Percentiles rank a stretch among this genome's conserved stretches.
Conservation (phyloP, 1,140 invertebrate species). For the Zeugodacus cucurbitae region DNA sequence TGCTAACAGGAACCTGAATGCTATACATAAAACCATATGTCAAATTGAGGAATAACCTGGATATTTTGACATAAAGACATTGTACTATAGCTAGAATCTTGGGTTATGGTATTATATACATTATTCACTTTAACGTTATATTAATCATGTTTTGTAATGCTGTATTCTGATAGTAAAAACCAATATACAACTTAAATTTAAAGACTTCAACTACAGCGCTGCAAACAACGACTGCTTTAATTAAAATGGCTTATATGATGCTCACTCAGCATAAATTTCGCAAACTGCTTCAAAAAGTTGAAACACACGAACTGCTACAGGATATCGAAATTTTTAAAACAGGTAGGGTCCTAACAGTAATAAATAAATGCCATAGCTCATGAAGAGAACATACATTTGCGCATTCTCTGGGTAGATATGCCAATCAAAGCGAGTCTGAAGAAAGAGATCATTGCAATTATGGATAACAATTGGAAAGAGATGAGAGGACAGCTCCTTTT, state of each 20-base stretch:
- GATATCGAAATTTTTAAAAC: background rate
- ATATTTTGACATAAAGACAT: too few species aligned
- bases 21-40: too few species aligned
- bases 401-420: background rate
- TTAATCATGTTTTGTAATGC: too few species aligned
- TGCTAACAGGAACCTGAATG: background rate
- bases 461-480: background rate
- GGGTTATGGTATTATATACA: too few species aligned
- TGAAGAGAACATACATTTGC: background rate
- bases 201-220: conserved; percentile 51
- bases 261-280: conserved; percentile 33
- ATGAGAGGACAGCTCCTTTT: background rate
- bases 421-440: background rate
- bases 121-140: too few species aligned
- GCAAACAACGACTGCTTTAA: conserved; percentile 49
- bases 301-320: background rate
- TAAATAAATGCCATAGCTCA: background rate
- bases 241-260: conserved; percentile 54
- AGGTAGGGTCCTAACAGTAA: background rate
- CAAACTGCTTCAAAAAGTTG: background rate
- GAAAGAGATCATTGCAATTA: background rate
- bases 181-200: background rate
- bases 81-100: too few species aligned
- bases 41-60: too few species aligned
- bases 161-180: too few species aligned